phyloP scores from a whole-genome alignment of 2,113 vertebrate species.

The Cephalopholis sonnerati region DNA sequence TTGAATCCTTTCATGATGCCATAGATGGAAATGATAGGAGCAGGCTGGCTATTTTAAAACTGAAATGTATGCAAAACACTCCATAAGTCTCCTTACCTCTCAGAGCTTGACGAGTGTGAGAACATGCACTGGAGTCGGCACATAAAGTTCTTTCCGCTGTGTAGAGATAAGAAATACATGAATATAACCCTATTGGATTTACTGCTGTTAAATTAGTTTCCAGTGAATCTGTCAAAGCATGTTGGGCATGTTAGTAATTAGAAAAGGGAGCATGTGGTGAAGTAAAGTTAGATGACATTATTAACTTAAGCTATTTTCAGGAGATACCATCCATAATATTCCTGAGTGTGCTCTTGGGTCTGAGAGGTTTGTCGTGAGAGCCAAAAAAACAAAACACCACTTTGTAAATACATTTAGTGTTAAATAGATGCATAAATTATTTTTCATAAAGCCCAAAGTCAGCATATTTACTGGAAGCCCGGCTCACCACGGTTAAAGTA shows the following conservation, averaged over 20 bases:
- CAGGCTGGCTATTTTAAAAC: constrained; percentile 75
- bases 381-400: background rate
- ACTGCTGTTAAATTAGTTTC: constrained; percentile 76
- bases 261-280: constrained; percentile 51
- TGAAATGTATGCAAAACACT: constrained; percentile 76
- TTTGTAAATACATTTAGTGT: background rate
- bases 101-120: constrained; percentile 78
- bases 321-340: background rate
- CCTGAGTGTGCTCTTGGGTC: background rate
- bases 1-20: constrained; percentile 76
- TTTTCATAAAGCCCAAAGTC: background rate
- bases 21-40: constrained; percentile 79
- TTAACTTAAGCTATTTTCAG: constrained; percentile 33
- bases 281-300: constrained; percentile 10
- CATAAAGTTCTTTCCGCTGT: constrained; percentile 86
- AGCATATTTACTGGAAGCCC: background rate
- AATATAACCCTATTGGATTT: constrained; percentile 58
- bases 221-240: constrained; percentile 69
- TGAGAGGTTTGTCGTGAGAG: background rate
- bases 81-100: constrained; percentile 81
- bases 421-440: background rate
- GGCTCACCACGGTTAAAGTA: background rate
- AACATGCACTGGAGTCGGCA: constrained; percentile 86
- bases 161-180: constrained; percentile 66
- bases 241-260: constrained; percentile 72